phyloP scores from a whole-genome alignment of 2,113 vertebrate species.

The Pipa parva region DNA sequence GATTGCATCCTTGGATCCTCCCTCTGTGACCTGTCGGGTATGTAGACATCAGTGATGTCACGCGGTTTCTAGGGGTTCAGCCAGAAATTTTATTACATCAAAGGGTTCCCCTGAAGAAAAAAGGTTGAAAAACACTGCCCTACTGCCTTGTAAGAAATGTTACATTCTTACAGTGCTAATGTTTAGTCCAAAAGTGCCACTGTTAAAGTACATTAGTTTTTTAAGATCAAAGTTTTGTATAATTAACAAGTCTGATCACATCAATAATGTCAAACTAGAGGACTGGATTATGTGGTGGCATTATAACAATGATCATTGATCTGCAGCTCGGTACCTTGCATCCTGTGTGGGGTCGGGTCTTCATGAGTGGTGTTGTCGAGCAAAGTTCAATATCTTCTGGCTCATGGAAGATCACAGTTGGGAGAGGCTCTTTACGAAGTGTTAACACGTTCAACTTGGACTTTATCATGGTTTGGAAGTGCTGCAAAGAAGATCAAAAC shows the following conservation, averaged over 20 bases:
- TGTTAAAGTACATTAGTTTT: background rate
- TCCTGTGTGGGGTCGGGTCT: constrained; percentile 78
- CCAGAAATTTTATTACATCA: too few species aligned
- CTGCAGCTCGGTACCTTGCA: constrained; percentile 98
- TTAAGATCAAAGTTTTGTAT: background rate
- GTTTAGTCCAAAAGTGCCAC: too few species aligned
- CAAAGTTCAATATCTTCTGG: constrained; percentile 96
- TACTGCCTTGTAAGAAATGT: too few species aligned
- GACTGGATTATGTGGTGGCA: accelerated
- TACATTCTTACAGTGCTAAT: too few species aligned
- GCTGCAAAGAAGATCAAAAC: constrained; percentile 77
- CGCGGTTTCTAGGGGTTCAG: too few species aligned
- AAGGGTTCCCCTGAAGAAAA: too few species aligned
- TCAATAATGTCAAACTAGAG: background rate
- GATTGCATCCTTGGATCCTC: too few species aligned
- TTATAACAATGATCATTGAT: too few species aligned
- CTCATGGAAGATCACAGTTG: constrained; percentile 93
- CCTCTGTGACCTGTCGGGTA: too few species aligned
- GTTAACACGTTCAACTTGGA: constrained; percentile 95
- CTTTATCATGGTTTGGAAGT: constrained; percentile 99
- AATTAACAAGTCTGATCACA: background rate
- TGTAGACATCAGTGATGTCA: too few species aligned
- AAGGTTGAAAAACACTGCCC: too few species aligned
- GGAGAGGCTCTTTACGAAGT: constrained; percentile 89
- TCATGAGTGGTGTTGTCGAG: constrained; percentile 83